Conservation (phyloP, 2,797 vertebrate genomes). For the Smutsia gigantea region DNA sequence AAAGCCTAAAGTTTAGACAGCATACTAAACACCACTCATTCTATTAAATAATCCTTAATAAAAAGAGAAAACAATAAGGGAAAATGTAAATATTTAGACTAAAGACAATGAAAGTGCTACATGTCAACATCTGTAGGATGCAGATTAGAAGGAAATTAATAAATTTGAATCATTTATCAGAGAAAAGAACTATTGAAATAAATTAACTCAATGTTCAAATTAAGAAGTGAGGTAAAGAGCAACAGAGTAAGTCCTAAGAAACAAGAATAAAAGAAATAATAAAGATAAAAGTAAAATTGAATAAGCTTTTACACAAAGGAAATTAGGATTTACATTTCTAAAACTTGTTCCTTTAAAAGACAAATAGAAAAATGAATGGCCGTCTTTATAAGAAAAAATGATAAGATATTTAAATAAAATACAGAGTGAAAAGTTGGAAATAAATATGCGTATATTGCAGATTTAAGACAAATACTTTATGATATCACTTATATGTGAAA, state of each 20-base stretch:
- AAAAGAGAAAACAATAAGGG: background rate
- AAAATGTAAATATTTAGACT: background rate
- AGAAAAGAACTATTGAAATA: background rate
- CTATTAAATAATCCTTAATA: background rate
- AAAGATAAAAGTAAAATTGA: background rate
- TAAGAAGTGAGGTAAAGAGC: background rate
- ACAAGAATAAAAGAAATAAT: background rate
- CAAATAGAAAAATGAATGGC: background rate
- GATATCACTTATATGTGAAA: background rate
- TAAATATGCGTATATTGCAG: background rate
- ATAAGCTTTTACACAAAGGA: background rate
- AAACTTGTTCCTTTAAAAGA: background rate
- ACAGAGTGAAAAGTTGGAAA: background rate
- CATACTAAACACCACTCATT: background rate
- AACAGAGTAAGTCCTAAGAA: background rate
- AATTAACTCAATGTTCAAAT: background rate
- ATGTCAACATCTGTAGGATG: background rate
- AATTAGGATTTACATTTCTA: background rate
- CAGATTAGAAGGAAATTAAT: background rate
- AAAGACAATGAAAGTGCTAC: background rate
- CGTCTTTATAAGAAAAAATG: background rate
- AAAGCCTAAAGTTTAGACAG: background rate
- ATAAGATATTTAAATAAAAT: background rate
- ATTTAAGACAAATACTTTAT: background rate
- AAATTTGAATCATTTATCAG: background rate